Base-by-base conservation (phyloP, 2,888 invertebrate genomes). In the Synanthedon myopaeformis region DNA sequence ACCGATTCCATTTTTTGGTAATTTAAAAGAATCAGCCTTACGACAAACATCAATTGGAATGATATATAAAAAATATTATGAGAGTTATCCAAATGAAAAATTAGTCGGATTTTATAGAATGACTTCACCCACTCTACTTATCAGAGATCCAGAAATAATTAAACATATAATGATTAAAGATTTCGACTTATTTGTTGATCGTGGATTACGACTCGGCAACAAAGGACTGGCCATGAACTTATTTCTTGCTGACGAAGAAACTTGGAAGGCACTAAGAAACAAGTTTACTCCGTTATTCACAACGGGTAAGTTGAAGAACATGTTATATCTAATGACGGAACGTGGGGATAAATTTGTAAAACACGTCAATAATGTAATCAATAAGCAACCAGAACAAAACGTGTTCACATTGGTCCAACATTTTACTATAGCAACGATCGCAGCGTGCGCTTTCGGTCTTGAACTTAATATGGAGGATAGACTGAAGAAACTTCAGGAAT, bases 1-100 rank as follows among this genome's bases (percentile, higher is more conserved):
- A 55, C 70, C 70, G 3, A 28, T 57, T 12, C 53, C 59, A 13
- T 55, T 70, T 3, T 63, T 65, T 41, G 70, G 70, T 1, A 68
- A 64, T 51, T 52, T 62, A 5, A 62, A 59, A 42, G 62, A 66
- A 12, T 55, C 56, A 3, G 51, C 59, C 11, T 17, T 66, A 4
- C 52, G 61, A 8, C 53, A 52, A 23, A 57, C 60, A 51, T 56
- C 60, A 8, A 28, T 62, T 3, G 57, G 59, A 4, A 52, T 56
- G 13, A 52, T 65, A 13, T 60, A 61, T 10, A 51, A 60, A 41
- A 56, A 64, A 12, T 55, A 64, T 19, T 69, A 67, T 48, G 54
- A 61, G 6, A 54, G 56, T 5, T 68, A 57, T 53, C 59, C 63
- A 4, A 54, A 66, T 4, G 69, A 69, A 55, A 68, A 65, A 56